Evolutionary conservation across 1,140 invertebrate genomes (phyloP).

Genomic region (Melanaphis sacchari): DNA sequence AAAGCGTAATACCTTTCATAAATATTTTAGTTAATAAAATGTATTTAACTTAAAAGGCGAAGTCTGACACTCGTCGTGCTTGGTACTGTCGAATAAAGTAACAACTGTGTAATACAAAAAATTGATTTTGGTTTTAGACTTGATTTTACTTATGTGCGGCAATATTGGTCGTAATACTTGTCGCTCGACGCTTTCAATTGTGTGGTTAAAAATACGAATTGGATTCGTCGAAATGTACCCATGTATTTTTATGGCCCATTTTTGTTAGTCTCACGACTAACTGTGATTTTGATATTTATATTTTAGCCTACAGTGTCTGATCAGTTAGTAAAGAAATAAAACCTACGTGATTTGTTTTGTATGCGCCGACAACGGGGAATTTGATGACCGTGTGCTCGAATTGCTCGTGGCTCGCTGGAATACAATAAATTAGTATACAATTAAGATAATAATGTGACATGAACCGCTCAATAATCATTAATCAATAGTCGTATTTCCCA

Average conservation of each 20-base stretch:
- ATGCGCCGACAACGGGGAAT: not conserved
- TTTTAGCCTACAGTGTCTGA: not conserved
- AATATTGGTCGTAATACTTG: not conserved
- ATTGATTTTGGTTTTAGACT: not conserved
- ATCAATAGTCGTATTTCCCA: too few relatives aligned
- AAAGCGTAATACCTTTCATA: not conserved
- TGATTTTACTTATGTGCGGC: not conserved
- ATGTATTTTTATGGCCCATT: not conserved
- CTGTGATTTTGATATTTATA: not conserved
- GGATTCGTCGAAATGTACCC: not conserved
- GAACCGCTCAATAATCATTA: not conserved
- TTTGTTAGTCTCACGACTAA: not conserved
- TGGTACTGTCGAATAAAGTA: not conserved
- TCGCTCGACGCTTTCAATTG: not conserved
- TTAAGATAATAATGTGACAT: not conserved
- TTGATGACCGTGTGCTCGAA: not conserved
- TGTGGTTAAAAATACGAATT: not conserved
- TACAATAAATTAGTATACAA: not conserved
- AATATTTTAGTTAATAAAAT: not conserved
- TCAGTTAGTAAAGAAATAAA: not conserved
- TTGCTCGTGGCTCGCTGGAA: not conserved
- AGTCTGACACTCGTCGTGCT: too few relatives aligned
- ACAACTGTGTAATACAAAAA: not conserved
- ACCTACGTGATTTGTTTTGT: not conserved
- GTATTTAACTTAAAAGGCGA: not conserved